Evolutionary conservation across 2,113 vertebrate genomes (phyloP).

Genomic region (Hirundichthys speculiger): DNA sequence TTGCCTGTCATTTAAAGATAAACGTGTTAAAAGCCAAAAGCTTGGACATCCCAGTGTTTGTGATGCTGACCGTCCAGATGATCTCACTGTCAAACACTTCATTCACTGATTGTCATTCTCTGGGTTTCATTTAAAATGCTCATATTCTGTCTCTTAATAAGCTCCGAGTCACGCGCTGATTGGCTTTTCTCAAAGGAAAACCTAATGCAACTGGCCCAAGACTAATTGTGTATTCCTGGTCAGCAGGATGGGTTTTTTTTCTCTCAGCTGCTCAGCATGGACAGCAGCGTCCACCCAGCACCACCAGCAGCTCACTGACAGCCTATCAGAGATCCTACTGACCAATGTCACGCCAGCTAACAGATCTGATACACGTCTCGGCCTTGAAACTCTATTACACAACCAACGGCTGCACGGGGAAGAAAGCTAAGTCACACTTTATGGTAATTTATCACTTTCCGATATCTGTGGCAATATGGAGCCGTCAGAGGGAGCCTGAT

Average conservation of each 20-base stretch:
- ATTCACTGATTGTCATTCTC: not conserved
- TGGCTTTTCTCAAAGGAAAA: constrained; percentile 51
- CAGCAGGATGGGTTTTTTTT: constrained; percentile 7
- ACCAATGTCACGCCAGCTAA: constrained; percentile 25
- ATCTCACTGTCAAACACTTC: constrained; percentile 8
- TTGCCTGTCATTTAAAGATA: not conserved
- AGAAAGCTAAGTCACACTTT: constrained; percentile 5
- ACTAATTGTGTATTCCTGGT: constrained; percentile 59
- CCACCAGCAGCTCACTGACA: constrained; percentile 51
- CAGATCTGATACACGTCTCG: not conserved
- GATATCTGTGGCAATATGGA: constrained; percentile 24
- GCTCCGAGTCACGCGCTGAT: constrained; percentile 33
- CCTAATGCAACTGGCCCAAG: constrained; percentile 47
- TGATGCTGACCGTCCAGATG: constrained; percentile 27
- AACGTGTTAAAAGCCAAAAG: constrained; percentile 10
- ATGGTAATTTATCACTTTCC: constrained; percentile 14
- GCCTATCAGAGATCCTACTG: constrained; percentile 19
- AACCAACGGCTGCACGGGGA: too few relatives aligned
- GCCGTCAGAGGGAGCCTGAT: constrained; percentile 7
- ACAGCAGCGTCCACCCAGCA: constrained; percentile 42
- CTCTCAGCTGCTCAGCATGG: constrained; percentile 51
- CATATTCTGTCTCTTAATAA: constrained; percentile 8
- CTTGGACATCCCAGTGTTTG: not conserved
- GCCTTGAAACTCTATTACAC: too few relatives aligned
- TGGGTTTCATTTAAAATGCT: constrained; percentile 3